phyloP scores from a whole-genome alignment of 2,888 invertebrate genomes.

The Heliconius aoede region DNA sequence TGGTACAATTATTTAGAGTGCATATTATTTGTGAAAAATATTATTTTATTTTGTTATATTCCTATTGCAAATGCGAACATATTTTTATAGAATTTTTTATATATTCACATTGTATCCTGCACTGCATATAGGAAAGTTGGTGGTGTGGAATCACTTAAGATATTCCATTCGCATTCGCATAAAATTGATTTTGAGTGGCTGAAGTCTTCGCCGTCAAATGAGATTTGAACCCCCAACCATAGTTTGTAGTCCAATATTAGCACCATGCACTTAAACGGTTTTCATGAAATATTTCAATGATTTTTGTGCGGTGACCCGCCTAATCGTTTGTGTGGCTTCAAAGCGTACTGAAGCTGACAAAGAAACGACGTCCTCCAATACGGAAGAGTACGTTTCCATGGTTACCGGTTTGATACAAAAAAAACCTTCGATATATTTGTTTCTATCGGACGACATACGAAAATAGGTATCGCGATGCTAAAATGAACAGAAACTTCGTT shows the following conservation, averaged over 20 bases:
- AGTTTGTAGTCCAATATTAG: too few species aligned
- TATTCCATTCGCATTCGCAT: too few species aligned
- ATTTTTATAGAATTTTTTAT: too few species aligned
- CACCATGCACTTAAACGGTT: neutral
- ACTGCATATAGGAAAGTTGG: too few species aligned
- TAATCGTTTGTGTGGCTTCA: slow-evolving; percentile 38
- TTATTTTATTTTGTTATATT: slow-evolving; percentile 8
- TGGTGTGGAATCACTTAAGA: too few species aligned
- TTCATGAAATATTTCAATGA: slow-evolving; percentile 31
- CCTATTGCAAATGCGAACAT: slow-evolving; percentile 15
- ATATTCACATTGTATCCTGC: too few species aligned
- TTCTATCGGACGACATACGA: slow-evolving; percentile 12
- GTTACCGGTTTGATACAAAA: slow-evolving; percentile 30
- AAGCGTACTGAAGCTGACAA: slow-evolving; percentile 20
- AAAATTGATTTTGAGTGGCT: too few species aligned
- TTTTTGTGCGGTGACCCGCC: slow-evolving; percentile 35
- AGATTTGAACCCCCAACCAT: neutral
- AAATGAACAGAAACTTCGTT: slow-evolving; percentile 15
- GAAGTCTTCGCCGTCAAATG: too few species aligned
- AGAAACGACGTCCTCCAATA: slow-evolving; percentile 38
- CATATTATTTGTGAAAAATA: neutral
- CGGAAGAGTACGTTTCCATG: slow-evolving; percentile 38
- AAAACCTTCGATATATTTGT: slow-evolving; percentile 2
- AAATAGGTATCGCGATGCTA: slow-evolving; percentile 4
- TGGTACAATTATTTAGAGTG: slow-evolving; percentile 30